Conservation (phyloP, 2,113 vertebrate species). For the Melanerpes aurifrons region DNA sequence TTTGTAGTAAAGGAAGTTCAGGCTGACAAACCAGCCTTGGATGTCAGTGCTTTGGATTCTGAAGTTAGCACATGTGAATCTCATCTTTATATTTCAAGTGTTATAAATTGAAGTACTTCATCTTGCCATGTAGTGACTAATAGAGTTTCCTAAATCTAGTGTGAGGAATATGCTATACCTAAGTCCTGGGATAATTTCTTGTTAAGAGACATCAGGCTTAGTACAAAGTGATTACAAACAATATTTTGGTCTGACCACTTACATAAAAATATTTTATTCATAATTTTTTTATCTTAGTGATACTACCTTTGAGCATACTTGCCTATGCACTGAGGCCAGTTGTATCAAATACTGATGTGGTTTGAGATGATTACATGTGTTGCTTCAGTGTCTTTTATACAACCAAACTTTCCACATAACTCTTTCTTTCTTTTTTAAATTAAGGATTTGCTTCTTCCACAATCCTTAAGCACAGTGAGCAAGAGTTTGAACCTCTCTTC, state of each 20-base stretch:
- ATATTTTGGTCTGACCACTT: neutral
- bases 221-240: neutral
- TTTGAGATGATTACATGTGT: neutral
- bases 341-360: neutral
- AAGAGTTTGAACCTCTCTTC: neutral
- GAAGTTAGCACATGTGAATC: neutral
- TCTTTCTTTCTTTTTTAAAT: rapidly evolving
- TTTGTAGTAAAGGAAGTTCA: neutral
- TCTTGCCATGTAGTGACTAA: neutral
- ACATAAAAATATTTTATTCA: conserved; percentile 32
- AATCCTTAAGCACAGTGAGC: neutral
- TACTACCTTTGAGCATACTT: conserved; percentile 2
- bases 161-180: neutral
- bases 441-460: neutral
- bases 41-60: neutral
- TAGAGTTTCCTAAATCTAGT: neutral
- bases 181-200: neutral
- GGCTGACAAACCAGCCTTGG: neutral
- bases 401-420: neutral
- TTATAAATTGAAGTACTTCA: neutral
- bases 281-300: neutral
- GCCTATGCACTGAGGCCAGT: neutral
- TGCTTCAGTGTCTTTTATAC: neutral
- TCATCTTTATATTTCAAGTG: neutral
- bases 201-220: neutral